Conservation (phyloP, 2,113 vertebrate genomes). For the Thunnus thynnus region DNA sequence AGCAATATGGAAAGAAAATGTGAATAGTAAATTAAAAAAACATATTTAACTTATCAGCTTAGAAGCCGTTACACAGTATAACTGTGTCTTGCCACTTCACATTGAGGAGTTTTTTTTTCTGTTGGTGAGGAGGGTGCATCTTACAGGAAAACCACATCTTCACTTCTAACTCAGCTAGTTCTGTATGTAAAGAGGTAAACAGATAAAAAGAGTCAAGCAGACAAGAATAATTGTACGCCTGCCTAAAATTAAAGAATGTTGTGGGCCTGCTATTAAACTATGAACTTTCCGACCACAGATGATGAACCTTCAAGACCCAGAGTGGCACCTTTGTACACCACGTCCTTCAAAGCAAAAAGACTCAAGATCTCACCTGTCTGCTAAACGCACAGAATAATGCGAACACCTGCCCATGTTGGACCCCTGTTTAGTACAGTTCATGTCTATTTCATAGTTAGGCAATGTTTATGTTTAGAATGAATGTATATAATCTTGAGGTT, state of each 20-base stretch:
- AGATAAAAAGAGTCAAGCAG: neutral
- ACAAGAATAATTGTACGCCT: rapidly evolving
- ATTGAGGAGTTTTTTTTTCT: neutral
- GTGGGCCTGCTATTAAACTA: neutral
- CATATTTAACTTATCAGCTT: too few species aligned
- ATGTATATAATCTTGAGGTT: too few species aligned
- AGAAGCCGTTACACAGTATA: too few species aligned
- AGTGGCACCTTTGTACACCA: rapidly evolving
- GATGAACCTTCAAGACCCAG: neutral
- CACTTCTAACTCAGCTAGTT: neutral
- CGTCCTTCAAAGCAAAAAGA: rapidly evolving
- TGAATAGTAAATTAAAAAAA: neutral
- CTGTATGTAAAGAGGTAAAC: neutral
- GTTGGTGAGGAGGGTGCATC: too few species aligned
- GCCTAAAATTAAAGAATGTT: neutral
- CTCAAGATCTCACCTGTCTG: rapidly evolving
- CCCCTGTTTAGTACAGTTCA: too few species aligned
- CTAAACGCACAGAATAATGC: neutral
- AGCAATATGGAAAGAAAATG: neutral
- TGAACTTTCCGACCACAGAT: conserved; percentile 43
- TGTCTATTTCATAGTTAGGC: too few species aligned
- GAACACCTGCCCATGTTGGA: too few species aligned
- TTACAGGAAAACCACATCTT: conserved; percentile 42
- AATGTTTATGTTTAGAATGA: too few species aligned
- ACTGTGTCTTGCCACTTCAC: neutral